Base-by-base conservation (phyloP, 2,888 invertebrate genomes). In the Aporophyla lueneburgensis region DNA sequence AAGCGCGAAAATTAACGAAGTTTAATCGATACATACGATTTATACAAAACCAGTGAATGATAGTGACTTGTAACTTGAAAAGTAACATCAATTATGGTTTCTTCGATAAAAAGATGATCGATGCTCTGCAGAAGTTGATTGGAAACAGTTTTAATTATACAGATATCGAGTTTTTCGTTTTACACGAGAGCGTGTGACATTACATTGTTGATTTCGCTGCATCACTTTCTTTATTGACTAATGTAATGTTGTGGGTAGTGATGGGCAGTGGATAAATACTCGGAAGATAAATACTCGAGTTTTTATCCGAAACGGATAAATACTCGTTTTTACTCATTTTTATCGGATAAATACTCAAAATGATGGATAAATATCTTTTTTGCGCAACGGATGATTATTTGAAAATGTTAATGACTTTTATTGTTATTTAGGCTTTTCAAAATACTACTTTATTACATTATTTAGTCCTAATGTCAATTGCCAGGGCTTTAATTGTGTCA, bases 151-250 rank as follows among this genome's bases (percentile, higher is more conserved):
- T 76, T 80, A 81, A 84, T 83, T 81, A 71, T 66, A 63, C 59
- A 74, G 67, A 67, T 65, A 81, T 86, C 54, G 68, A 71, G 58
- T 76, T 87, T 85, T 87, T 76, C 67, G 59, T 53, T 51, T 9
- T 9, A 43, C 54, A 72, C 65, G 89, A 88, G 86, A 88, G 89
- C 88, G 87, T 88, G 89, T 78, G 87, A 88, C 79, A 74, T n/a
- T 56, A 27, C 74, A 74, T 84, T 85, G 84, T 86, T 66, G 58
- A 65, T 78, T 71, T 84, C 78, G 58, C 68, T 82, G 65, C 77
- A 76, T 83, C 81, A 83, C 86, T 88, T 84, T 87, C 82, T 78
- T 85, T 76, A 77, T 83, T 77, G 46, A 72, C 67, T 63, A 5
- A 56, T 72, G 56, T 67, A 72, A 33, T 33, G 33, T 73, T 65